Evolutionary conservation across 2,888 invertebrate genomes (phyloP).

Genomic region (Nesidiocoris tenuis): DNA sequence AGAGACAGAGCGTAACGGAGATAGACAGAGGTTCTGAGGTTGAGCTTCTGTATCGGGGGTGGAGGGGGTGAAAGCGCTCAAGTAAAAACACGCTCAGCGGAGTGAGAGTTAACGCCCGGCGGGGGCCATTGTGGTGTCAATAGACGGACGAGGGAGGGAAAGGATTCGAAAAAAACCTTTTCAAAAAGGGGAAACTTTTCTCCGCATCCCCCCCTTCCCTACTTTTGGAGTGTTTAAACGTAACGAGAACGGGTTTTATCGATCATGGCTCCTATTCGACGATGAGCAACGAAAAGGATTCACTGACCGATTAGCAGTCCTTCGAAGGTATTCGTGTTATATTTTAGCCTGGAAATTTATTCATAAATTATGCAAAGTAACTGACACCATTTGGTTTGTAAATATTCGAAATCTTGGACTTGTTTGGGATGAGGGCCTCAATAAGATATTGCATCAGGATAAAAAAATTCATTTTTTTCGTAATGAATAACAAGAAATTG

Average conservation of each 20-base stretch:
- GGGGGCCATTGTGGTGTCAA: constrained; percentile 12
- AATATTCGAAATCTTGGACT: no score
- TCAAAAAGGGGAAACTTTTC: constrained; percentile 12
- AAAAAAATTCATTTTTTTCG: no score
- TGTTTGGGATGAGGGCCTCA: no score
- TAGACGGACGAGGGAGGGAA: constrained; percentile 15
- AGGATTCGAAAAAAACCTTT: constrained; percentile 22
- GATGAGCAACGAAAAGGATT: neutral
- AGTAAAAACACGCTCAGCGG: constrained; percentile 29
- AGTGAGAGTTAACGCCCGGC: constrained; percentile 30
- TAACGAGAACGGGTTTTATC: neutral
- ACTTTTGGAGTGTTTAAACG: neutral
- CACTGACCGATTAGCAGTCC: no score
- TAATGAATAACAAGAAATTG: no score
- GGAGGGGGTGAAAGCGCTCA: constrained; percentile 14
- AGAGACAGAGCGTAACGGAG: neutral
- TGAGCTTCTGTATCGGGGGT: neutral
- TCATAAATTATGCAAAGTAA: no score
- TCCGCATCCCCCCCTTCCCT: constrained; percentile 4
- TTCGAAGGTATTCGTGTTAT: no score
- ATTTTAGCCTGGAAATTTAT: no score
- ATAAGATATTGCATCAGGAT: no score
- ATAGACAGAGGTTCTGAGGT: neutral
- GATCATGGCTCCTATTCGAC: neutral
- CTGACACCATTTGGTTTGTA: no score